Conservation (phyloP, 1,140 invertebrate species). For the Artemia franciscana region DNA sequence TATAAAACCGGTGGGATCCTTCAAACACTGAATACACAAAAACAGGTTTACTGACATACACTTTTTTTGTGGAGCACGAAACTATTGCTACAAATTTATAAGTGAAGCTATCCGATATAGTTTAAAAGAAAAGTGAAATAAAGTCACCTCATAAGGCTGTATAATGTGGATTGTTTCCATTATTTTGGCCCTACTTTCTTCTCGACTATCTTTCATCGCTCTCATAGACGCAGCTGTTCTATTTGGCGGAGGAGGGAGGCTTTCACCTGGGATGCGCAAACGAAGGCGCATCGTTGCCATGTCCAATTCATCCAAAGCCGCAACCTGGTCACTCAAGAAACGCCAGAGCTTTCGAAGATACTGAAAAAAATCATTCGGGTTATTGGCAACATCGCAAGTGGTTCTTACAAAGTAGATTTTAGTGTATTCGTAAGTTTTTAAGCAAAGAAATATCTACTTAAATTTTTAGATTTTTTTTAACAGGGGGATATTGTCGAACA, state of each 20-base stretch:
- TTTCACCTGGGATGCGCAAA: slow-evolving; percentile 24
- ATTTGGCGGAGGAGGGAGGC: slow-evolving; percentile 13
- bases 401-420: no score
- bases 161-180: slow-evolving; percentile 24
- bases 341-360: slow-evolving; percentile 32
- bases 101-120: no score
- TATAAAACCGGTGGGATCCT: no score
- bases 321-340: slow-evolving; percentile 29
- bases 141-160: slow-evolving; percentile 23
- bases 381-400: slow-evolving; percentile 2
- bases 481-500: no score
- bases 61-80: no score
- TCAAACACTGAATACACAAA: no score
- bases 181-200: slow-evolving; percentile 13
- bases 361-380: background rate
- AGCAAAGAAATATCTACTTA: no score
- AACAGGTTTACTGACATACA: no score
- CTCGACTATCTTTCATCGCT: slow-evolving; percentile 3
- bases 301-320: slow-evolving; percentile 40
- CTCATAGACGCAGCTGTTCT: slow-evolving; percentile 9
- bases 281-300: slow-evolving; percentile 43
- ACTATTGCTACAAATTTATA: no score
- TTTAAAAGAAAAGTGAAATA: no score
- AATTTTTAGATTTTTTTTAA: no score
- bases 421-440: no score